Conservation (phyloP, 2,888 invertebrate species). For the Leucophenga montana region DNA sequence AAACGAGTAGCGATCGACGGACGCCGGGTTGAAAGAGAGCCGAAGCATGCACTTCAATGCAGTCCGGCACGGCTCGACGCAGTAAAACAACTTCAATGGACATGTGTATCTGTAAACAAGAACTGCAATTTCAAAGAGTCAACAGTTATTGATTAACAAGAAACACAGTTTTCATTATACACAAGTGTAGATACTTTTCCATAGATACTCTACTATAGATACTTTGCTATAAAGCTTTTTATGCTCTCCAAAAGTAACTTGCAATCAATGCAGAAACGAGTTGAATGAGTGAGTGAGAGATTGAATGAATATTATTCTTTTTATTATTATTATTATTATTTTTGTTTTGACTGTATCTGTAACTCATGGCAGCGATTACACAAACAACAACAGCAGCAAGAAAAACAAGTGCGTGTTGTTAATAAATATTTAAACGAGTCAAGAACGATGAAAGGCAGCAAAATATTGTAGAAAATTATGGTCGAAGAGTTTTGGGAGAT, state of each 20-base stretch:
- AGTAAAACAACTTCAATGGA: neutral
- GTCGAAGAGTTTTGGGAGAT: neutral
- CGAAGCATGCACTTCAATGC: constrained; percentile 23
- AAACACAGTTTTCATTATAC: neutral
- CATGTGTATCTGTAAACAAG: constrained; percentile 9
- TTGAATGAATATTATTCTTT: neutral
- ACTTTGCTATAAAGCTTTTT: constrained; percentile 9
- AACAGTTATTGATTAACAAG: constrained; percentile 18
- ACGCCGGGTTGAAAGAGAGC: neutral
- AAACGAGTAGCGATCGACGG: constrained; percentile 36
- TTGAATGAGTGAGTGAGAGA: neutral
- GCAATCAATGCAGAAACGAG: constrained; percentile 57
- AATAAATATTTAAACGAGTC: constrained; percentile 10
- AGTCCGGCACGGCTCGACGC: too few relatives aligned
- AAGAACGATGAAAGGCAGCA: constrained; percentile 15
- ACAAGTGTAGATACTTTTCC: neutral
- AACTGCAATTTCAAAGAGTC: constrained; percentile 27
- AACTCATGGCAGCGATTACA: constrained; percentile 59
- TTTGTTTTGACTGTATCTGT: constrained; percentile 53
- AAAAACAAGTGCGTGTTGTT: constrained; percentile 29
- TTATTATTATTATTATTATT: constrained; percentile 57
- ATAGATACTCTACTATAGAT: too few relatives aligned
- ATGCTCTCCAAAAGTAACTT: constrained; percentile 27
- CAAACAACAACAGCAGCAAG: constrained; percentile 38
- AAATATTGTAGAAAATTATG: neutral